Percentiles rank a stretch among this genome's conserved stretches.
These are phyloP conservation scores for Probaryconus sp. DNA, from an alignment of 1,140 invertebrate genomes.

Conservation along the genomic window DNA sequence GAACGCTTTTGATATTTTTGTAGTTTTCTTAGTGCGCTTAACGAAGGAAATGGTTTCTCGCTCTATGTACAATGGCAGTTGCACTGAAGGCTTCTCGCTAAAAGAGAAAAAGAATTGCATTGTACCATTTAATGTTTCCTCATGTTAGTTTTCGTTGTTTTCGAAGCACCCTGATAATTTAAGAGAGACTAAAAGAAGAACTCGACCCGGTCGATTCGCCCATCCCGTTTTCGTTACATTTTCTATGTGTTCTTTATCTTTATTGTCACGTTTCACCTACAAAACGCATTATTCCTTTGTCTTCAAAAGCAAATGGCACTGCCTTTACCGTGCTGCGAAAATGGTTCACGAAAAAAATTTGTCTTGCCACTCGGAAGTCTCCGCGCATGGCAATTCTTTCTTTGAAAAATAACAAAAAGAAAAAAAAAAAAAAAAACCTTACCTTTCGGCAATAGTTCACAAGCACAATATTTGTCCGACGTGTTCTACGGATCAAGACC, in stretches of 20 bases:
- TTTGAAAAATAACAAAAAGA: too few species aligned
- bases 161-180: constrained; percentile 53
- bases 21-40: constrained; percentile 43
- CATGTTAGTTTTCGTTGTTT: constrained; percentile 52
- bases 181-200: constrained; percentile 45
- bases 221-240: constrained; percentile 42
- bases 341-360: constrained; percentile 54
- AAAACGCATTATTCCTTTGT: constrained; percentile 57
- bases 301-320: constrained; percentile 54
- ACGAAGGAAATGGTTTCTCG: constrained; percentile 54
- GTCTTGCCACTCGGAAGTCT: constrained; percentile 31
- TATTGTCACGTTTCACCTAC: constrained; percentile 60
- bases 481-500: constrained; percentile 42
- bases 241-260: constrained; percentile 56
- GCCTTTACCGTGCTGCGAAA: constrained; percentile 30
- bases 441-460: constrained; percentile 32
- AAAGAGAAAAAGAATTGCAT: constrained; percentile 52
- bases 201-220: constrained; percentile 31
- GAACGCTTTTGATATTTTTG: constrained; percentile 29
- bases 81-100: constrained; percentile 43
- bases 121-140: constrained; percentile 57
- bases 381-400: constrained; percentile 37
- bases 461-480: constrained; percentile 41
- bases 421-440: constrained; percentile 40
- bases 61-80: constrained; percentile 30